These are phyloP conservation scores for Eucriotettix oculatus DNA, from an alignment of 2,888 invertebrate genomes.

Conservation along the genomic window DNA sequence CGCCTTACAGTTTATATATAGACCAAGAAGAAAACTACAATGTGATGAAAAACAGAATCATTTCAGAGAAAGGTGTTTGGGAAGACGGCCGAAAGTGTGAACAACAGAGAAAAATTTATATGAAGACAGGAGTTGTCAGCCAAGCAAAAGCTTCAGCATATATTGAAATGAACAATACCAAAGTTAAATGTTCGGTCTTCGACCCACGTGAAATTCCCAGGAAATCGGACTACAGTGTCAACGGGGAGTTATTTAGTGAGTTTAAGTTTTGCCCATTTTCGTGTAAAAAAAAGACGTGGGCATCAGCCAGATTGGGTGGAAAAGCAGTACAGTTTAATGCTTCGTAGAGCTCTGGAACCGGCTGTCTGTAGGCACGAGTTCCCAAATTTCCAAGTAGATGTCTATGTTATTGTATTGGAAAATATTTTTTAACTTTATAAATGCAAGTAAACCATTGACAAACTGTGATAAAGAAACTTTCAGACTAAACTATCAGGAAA, in stretches of 20 bases:
- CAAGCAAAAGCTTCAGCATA: slow-evolving; percentile 87
- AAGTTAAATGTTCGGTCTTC: slow-evolving; percentile 76
- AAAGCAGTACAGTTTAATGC: slow-evolving; percentile 55
- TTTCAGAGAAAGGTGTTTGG: too few relatives aligned
- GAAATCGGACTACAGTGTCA: slow-evolving; percentile 58
- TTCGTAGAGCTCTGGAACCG: slow-evolving; percentile 70
- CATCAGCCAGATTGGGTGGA: slow-evolving; percentile 63
- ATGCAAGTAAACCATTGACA: too few relatives aligned
- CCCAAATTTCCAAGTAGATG: slow-evolving; percentile 78
- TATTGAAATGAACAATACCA: slow-evolving; percentile 72
- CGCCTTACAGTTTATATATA: too few relatives aligned
- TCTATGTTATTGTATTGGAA: slow-evolving; percentile 69
- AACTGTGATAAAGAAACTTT: too few relatives aligned
- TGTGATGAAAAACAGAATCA: too few relatives aligned
- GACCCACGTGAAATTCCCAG: slow-evolving; percentile 80
- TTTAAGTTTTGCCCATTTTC: slow-evolving; percentile 80
- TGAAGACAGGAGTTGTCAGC: slow-evolving; percentile 60
- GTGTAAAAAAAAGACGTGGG: slow-evolving; percentile 41
- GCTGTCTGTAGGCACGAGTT: slow-evolving; percentile 72
- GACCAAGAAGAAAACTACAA: too few relatives aligned
- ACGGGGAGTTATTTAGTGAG: slow-evolving; percentile 70
- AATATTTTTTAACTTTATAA: too few relatives aligned
- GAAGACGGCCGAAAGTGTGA: slow-evolving; percentile 39
- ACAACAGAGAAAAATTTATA: slow-evolving; percentile 53
- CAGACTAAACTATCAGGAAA: too few relatives aligned